Percentiles rank a stretch among this genome's conserved stretches.
Evolutionary conservation across 1,140 invertebrate genomes (phyloP).

Genomic region (Halictus rubicundus): DNA sequence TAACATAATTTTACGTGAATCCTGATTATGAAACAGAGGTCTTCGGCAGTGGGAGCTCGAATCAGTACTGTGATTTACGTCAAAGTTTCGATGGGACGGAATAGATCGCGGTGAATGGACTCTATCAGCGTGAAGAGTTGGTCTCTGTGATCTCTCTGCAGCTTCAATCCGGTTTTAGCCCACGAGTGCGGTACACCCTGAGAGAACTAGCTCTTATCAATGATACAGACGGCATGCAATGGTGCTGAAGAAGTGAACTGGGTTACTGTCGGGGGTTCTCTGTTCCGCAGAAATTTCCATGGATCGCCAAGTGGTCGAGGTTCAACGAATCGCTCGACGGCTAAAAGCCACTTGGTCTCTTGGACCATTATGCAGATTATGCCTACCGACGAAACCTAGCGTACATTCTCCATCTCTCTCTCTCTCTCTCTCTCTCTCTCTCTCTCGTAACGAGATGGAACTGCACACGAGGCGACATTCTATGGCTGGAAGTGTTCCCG

Average conservation of each 20-base stretch:
- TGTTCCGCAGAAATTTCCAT: background rate
- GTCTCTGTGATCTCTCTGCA: background rate
- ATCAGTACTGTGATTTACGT: no score
- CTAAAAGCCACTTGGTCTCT: constrained; percentile 5
- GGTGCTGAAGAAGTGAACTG: constrained; percentile 1
- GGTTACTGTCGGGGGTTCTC: background rate
- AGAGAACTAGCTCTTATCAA: background rate
- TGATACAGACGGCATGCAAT: background rate
- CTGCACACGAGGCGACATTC: background rate
- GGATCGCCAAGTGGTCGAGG: background rate
- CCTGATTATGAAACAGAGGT: no score
- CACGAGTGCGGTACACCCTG: background rate
- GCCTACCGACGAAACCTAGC: background rate
- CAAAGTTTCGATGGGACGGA: no score
- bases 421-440: background rate
- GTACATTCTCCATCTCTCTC: background rate
- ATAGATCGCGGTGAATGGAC: background rate
- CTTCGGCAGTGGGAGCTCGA: no score
- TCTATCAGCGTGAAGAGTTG: background rate
- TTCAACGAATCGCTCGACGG: constrained; percentile 16
- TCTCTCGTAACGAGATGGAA: background rate
- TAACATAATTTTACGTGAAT: no score
- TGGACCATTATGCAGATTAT: constrained; percentile 29
- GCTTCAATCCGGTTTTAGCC: background rate
- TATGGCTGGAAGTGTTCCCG: background rate